Conservation (phyloP, 2,797 vertebrate species). For the Thalassophryne amazonica region DNA sequence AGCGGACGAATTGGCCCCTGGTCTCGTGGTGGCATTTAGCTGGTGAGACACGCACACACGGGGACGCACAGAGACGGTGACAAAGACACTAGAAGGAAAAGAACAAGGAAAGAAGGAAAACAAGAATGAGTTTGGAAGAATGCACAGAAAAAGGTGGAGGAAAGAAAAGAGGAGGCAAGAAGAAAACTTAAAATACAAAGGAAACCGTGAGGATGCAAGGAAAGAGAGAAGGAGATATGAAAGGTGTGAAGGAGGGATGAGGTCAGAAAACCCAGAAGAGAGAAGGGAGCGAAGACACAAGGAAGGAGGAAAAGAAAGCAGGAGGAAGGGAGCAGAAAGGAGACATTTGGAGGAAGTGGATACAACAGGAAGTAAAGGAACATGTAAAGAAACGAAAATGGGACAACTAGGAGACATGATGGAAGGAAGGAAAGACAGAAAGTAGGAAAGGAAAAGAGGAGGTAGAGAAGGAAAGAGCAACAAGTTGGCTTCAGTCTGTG, state of each 20-base stretch:
- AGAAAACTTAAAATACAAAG: too few species aligned
- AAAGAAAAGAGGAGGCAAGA: background rate
- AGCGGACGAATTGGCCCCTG: slow-evolving; percentile 17
- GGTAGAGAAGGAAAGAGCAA: background rate
- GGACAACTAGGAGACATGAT: background rate
- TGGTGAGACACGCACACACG: slow-evolving; percentile 33
- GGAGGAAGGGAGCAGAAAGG: background rate
- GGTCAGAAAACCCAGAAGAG: too few species aligned
- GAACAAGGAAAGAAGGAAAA: slow-evolving; percentile 19
- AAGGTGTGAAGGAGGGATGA: background rate
- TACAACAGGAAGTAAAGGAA: background rate
- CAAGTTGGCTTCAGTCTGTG: too few species aligned
- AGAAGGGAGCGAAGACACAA: too few species aligned
- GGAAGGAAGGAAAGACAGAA: background rate
- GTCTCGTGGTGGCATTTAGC: slow-evolving; percentile 57
- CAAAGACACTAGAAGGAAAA: slow-evolving; percentile 21
- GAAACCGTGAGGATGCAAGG: too few species aligned
- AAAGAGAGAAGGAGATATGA: too few species aligned
- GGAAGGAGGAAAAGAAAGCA: too few species aligned
- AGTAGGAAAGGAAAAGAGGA: too few species aligned
- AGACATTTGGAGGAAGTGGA: too few species aligned
- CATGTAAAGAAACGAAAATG: too few species aligned
- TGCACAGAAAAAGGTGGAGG: background rate
- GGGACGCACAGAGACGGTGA: slow-evolving; percentile 18
- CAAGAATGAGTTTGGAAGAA: slow-evolving; percentile 12